Percentiles rank a stretch among this genome's conserved stretches.
These are phyloP conservation scores for Rotaria socialis DNA, from an alignment of 2,888 invertebrate genomes.

Conservation along the genomic window DNA sequence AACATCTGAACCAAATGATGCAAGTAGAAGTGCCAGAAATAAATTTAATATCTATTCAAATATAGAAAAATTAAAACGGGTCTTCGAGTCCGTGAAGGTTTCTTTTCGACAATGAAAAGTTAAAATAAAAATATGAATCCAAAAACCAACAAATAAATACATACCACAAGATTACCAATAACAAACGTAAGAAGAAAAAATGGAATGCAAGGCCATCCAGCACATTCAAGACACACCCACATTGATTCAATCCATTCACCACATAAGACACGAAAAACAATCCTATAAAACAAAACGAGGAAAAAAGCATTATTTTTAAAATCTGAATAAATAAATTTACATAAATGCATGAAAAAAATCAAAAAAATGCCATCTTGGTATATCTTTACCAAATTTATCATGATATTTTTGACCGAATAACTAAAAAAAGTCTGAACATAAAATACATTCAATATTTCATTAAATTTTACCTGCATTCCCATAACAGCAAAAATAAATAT, in stretches of 20 bases:
- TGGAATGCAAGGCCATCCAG: conserved; percentile 75
- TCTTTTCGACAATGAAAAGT: too few species aligned
- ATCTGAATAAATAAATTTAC: conserved; percentile 57
- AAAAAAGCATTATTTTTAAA: not conserved
- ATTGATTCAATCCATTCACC: conserved; percentile 99
- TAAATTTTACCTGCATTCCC: conserved; percentile 82
- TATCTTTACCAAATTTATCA: conserved; percentile 59
- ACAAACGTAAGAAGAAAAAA: conserved; percentile 97
- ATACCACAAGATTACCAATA: conserved; percentile 95
- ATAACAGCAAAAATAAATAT: conserved; percentile 99
- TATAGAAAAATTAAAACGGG: too few species aligned
- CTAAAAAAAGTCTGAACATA: conserved; percentile 96
- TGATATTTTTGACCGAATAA: conserved; percentile 89
- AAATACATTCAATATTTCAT: conserved; percentile 89
- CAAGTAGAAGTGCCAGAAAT: conserved; percentile 97
- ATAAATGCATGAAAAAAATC: conserved; percentile 99
- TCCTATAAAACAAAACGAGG: conserved; percentile 63
- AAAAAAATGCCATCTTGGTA: conserved; percentile 62
- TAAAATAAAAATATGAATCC: too few species aligned
- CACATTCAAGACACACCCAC: conserved; percentile 98
- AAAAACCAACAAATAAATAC: conserved; percentile 61
- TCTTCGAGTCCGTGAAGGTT: too few species aligned
- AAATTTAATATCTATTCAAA: conserved; percentile 82
- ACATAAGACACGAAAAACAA: conserved; percentile 92
- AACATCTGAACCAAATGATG: conserved; percentile 94